These are phyloP conservation scores for Apis cerana DNA, from an alignment of 1,140 invertebrate species.

Conservation along the genomic window DNA sequence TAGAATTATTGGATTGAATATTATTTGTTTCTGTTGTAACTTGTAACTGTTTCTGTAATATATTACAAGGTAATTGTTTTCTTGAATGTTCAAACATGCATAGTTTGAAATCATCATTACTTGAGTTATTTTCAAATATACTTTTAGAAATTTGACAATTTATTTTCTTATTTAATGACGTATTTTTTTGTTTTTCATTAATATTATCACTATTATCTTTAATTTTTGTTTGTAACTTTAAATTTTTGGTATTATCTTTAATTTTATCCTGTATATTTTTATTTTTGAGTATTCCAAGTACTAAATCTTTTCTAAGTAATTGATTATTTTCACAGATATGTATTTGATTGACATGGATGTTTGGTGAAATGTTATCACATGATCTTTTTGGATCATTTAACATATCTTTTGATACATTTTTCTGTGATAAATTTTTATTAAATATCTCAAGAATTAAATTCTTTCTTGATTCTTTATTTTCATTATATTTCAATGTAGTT, in stretches of 20 bases:
- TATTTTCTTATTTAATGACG: neutral
- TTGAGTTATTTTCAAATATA: neutral
- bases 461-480: conserved; percentile 10
- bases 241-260: neutral
- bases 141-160: neutral
- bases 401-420: conserved; percentile 7
- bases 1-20: neutral
- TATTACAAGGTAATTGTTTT: neutral
- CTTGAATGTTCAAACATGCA: neutral
- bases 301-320: conserved; percentile 30
- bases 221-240: neutral
- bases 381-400: neutral
- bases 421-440: neutral
- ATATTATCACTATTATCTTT: neutral
- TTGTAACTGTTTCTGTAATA: neutral
- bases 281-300: conserved; percentile 35
- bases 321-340: neutral
- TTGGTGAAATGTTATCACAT: neutral
- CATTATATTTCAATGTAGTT: neutral
- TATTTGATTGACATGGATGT: neutral
- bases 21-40: neutral
- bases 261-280: conserved; percentile 3
- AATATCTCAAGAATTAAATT: conserved; percentile 47
- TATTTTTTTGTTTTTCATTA: neutral
- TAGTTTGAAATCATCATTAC: neutral